Base-by-base conservation (phyloP, 2,888 invertebrate species). In the Dryobotodes eremita region DNA sequence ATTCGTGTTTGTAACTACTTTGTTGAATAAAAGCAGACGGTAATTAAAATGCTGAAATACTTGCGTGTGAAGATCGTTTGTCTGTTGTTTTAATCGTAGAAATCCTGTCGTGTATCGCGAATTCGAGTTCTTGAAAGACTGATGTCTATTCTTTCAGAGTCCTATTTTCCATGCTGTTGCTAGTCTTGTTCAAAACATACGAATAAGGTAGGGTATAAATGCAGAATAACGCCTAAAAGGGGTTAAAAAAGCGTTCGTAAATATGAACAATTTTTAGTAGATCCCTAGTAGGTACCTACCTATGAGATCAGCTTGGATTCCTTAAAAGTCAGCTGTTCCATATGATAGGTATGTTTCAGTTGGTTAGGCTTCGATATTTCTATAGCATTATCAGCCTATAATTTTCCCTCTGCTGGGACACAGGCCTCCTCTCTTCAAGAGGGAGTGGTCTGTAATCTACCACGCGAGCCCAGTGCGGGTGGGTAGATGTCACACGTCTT, bases 51-150 rank as follows among this genome's bases (percentile, higher is more conserved):
- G 17, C 81, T 59, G 57, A 50, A 80, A 55, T 55, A 42, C 42
- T 15, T 50, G 50, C 82, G 57, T 79, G 79, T 79, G 81, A 79
- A 79, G 48, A 57, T 23, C 13, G 50, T 79, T 62, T 42, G 73
- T 81, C 55, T 65, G 73, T 79, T 79, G 74, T 81, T 64, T 64
- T 73, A 15, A 15, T 36, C 11, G 73, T 46, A 61, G 8, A 46
- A 53, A 70, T 79, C 31, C 55, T 53, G 55, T 59, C 23, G 48
- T 31, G 31, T 36, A 36, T 64, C 55, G 8, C 0, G 26, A 55
- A 73, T 57, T 50, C 10, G 53, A 48, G 13, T 55, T 79, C 50
- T 79, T 57, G 23, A 20, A 55, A 64, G 23, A 64, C 26, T 72
- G n/a, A 20, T n/a, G 26, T 46, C 31, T 36, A 1, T 53, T 36